Evolutionary conservation across 2,797 vertebrate genomes (phyloP).

Genomic region (Hippopotamyrus pictus): DNA sequence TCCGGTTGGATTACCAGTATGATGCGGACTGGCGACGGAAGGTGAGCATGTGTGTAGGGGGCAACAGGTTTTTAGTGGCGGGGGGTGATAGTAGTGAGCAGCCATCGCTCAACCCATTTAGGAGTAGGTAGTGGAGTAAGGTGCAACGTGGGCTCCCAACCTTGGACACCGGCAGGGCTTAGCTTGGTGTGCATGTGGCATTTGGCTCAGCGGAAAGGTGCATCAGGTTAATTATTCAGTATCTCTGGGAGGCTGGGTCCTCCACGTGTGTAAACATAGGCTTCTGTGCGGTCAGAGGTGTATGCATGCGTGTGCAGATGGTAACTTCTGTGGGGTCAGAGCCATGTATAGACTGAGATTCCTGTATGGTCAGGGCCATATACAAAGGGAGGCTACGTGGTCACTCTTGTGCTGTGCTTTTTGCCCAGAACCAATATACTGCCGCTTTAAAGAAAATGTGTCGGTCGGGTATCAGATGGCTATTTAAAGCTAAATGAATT

Average conservation of each 20-base stretch:
- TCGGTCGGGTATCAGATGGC: background rate
- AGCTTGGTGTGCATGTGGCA: background rate
- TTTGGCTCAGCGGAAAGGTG: background rate
- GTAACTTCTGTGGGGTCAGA: background rate
- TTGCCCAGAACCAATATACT: background rate
- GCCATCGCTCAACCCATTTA: background rate
- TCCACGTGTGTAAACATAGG: background rate
- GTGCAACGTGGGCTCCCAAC: background rate
- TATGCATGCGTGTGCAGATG: background rate
- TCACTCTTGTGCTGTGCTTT: background rate
- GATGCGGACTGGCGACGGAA: constrained; percentile 29
- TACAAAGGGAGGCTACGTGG: background rate
- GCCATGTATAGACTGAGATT: background rate
- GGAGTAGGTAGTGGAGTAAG: background rate
- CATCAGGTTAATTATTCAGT: constrained; percentile 9
- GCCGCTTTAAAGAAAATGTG: background rate
- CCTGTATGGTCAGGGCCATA: background rate
- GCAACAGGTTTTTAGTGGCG: background rate
- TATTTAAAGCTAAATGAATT: background rate
- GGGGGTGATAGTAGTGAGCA: background rate
- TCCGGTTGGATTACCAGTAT: constrained; percentile 27
- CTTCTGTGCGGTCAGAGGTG: background rate
- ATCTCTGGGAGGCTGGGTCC: background rate
- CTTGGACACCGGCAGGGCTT: background rate
- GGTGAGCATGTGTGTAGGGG: constrained; percentile 33